phyloP scores from a whole-genome alignment of 2,888 invertebrate species.

The Ypsolopha scabrella region DNA sequence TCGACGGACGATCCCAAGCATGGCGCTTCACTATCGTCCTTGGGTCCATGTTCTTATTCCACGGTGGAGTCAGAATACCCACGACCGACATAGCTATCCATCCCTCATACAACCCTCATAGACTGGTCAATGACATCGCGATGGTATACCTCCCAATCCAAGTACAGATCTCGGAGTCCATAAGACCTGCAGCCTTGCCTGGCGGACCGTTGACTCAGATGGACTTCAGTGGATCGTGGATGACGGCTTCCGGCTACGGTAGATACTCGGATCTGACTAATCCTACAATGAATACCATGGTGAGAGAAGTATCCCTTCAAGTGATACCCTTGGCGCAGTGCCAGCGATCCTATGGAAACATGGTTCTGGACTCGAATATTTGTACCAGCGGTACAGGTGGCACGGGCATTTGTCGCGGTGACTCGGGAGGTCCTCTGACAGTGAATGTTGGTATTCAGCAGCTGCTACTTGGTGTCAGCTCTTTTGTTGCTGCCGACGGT shows the following conservation, averaged over 20 bases:
- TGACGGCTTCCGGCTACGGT: constrained; percentile 40
- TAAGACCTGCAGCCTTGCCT: constrained; percentile 34
- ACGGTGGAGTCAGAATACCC: constrained; percentile 36
- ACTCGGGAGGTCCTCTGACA: constrained; percentile 46
- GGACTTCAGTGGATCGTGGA: constrained; percentile 28
- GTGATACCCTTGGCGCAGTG: constrained; percentile 32
- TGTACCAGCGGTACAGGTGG: constrained; percentile 44
- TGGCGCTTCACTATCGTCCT: constrained; percentile 40
- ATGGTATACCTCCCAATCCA: constrained; percentile 31
- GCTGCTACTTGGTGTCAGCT: constrained; percentile 34
- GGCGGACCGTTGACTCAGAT: constrained; percentile 19
- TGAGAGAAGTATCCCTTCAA: constrained; percentile 35
- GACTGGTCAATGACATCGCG: constrained; percentile 47
- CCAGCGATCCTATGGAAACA: constrained; percentile 23
- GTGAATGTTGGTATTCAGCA: constrained; percentile 14
- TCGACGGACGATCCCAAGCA: constrained; percentile 37
- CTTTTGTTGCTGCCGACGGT: constrained; percentile 42
- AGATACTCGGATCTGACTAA: constrained; percentile 34
- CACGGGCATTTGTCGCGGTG: constrained; percentile 49
- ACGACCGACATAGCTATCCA: constrained; percentile 29
- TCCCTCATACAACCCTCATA: constrained; percentile 28
- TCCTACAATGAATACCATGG: constrained; percentile 35
- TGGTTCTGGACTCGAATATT: constrained; percentile 37
- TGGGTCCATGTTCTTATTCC: constrained; percentile 38
- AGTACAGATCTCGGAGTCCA: constrained; percentile 23